Evolutionary conservation across 1,140 invertebrate genomes (phyloP), one percentile per base, ranked within the genome.

Genomic region (Venturia canescens): DNA sequence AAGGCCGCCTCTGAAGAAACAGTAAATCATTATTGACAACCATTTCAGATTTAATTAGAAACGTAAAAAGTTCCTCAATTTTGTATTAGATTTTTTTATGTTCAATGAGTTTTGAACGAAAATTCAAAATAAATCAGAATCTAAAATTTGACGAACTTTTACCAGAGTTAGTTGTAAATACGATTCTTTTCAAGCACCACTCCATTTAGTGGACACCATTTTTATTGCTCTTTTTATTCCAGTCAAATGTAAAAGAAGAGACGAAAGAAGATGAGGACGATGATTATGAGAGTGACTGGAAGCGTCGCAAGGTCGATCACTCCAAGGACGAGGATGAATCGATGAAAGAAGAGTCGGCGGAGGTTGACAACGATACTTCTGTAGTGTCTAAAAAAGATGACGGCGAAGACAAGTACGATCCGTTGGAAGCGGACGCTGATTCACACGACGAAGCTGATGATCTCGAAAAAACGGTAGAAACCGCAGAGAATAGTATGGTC

Each of bases 351-450:
- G 86, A 84, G 2, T 67, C 78, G 18, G 83, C 86, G 21, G 50
- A 53, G n/a, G 50, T 11, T 53, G 18, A 18, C 1, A 53, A 53
- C n/a, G 50, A 53, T 21, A 53, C 1, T 53, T 53, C 50, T 4
- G 50, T 3, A n/a, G 48, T 48, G 16, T 34, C 81, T 57, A 89
- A 86, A 18, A 87, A 84, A 34, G 9, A 80, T 0, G 86, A 83
- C 16, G 83, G 86, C 1, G 87, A 85, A 48, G 89, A 90, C 0
- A 90, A 90, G 18, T 90, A 90, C 70, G 89, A 91, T 83, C 89
- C 89, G 0, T 79, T 90, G 23, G 89, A 92, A 80, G 89, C 89
- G 0, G 89, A 91, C 7, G 88, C 86, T 0, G 90, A 91, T 72
- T 83, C 83, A 16, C 86, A 88, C 13, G 86, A 88, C 7, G 86